Base-by-base conservation (phyloP, 2,797 vertebrate species). In the Acanthurus lineatus region DNA sequence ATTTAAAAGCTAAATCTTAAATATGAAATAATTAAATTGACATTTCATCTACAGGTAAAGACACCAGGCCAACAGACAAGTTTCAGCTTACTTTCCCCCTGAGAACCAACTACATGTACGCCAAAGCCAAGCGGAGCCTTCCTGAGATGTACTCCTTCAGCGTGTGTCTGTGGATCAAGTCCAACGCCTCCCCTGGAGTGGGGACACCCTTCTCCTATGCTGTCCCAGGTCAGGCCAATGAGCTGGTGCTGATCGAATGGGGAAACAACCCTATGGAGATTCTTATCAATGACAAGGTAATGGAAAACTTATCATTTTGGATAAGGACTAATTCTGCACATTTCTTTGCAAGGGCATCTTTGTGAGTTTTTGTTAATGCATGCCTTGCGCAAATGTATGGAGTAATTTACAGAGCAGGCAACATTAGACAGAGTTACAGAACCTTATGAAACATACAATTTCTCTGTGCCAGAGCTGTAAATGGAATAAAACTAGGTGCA, bases 191-290 rank as follows among this genome's bases (percentile, higher is more conserved):
- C 0, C 98, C 98, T 0, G 98, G 98, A 0, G 96, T 98, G 80
- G 98, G 98, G 59, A 99, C 98, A 0, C 97, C 98, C 9, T 99
- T 99, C 90, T 99, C 98, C 73, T 99, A 99, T 0, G 97, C 98
- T 0, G 98, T 99, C 52, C 96, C 97, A 0, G 97, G 97, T 10
- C 98, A 99, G 94, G 91, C 97, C 71, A 99, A 99, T 4, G 98
- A 99, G 79, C 95, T 99, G 86, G 98, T 99, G 42, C 95, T 99
- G 76, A 99, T 99, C 0, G 98, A 99, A 90, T 99, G 97, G 98
- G 97, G 98, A 16, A 98, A 96, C 93, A 98, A 99, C 87, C 98
- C 98, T n/a, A 99, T 99, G 98, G 98, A 99, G 92, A 96, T 99
- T 67, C 97, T 99, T 87, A 99, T 99, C 85, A 99, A 99, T 0